These are phyloP conservation scores for Crambe crambe DNA, from an alignment of 37 sponge, comb jelly and placozoan genomes.

Conservation along the genomic window DNA sequence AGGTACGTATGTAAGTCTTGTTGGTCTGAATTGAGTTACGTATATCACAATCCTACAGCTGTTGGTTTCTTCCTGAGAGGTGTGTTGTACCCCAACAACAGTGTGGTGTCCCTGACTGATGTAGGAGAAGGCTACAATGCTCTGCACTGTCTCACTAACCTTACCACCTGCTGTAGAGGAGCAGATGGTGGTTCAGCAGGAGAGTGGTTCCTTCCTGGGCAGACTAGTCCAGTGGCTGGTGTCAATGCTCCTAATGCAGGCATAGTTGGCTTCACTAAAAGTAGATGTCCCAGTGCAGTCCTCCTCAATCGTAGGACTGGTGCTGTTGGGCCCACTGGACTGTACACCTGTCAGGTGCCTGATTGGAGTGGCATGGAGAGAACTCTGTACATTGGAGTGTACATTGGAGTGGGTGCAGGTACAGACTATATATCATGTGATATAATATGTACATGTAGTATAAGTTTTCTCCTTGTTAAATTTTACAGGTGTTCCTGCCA, in stretches of 20 bases:
- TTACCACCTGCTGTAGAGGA: background rate
- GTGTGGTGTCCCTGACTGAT: constrained; percentile 8
- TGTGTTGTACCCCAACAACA: constrained; percentile 8
- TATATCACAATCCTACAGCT: background rate
- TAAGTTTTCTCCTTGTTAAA: no score
- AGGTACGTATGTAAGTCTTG: background rate
- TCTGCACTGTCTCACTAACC: background rate
- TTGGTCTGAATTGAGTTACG: background rate
- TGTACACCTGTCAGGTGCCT: constrained; percentile 23
- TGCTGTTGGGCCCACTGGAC: constrained; percentile 9
- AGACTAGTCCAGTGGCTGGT: no score
- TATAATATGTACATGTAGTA: no score
- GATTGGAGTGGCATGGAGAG: background rate
- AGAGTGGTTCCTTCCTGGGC: no score
- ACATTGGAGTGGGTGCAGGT: constrained; percentile 1
- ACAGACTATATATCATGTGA: no score
- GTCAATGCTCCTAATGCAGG: background rate
- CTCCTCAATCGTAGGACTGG: background rate
- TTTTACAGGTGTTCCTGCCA: no score
- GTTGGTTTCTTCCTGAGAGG: constrained; percentile 11
- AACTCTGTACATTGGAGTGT: background rate
- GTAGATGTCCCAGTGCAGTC: constrained; percentile 8
- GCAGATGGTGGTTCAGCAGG: no score
- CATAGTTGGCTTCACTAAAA: background rate
- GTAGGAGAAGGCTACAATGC: constrained; percentile 1